A percentile compares a stretch with the other conserved stretches of the same genome.
These are phyloP conservation scores for Anoura caudifer DNA, from an alignment of 2,113 vertebrate genomes.

Conservation along the genomic window DNA sequence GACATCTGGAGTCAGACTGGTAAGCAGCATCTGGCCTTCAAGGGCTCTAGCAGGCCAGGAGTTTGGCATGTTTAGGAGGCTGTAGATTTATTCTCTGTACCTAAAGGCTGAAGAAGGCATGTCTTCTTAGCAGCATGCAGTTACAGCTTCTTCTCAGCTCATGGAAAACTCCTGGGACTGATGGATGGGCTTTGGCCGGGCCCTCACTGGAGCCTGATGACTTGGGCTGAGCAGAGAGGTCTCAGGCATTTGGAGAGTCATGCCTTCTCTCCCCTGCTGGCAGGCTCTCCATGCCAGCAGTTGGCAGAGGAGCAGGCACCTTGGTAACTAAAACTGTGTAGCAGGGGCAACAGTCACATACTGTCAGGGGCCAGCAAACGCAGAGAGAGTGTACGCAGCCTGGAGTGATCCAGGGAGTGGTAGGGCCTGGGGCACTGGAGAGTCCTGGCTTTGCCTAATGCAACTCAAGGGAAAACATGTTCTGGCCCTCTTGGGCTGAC, in stretches of 20 bases:
- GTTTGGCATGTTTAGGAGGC: conserved; percentile 8
- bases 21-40: background rate
- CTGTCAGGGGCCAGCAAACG: background rate
- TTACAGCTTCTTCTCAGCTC: background rate
- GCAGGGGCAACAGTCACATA: background rate
- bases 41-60: background rate
- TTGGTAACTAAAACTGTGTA: background rate
- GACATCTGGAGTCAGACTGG: background rate
- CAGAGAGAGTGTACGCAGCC: too few relatives aligned
- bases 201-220: background rate
- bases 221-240: background rate
- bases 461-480: background rate
- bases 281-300: background rate
- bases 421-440: background rate
- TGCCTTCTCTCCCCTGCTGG: background rate
- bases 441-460: background rate
- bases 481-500: background rate
- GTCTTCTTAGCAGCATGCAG: background rate
- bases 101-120: background rate
- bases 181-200: background rate
- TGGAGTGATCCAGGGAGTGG: background rate
- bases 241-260: background rate
- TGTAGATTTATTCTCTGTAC: background rate
- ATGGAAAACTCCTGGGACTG: conserved; percentile 18
- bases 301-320: background rate